These are phyloP conservation scores for Portunus trituberculatus DNA, from an alignment of 1,140 invertebrate species.

Conservation along the genomic window DNA sequence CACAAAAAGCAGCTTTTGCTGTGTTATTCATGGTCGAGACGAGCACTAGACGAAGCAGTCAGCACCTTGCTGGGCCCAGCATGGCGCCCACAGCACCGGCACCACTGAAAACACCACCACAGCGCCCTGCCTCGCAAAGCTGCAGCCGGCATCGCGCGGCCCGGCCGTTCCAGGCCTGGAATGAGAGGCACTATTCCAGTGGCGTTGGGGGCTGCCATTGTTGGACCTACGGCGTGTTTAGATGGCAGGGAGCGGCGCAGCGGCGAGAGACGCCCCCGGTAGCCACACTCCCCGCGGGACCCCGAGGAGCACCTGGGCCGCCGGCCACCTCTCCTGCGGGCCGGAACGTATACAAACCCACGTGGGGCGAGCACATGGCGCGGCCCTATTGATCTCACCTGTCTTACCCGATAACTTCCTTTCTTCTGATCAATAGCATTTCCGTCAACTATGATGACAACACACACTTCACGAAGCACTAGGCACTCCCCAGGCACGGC, in stretches of 20 bases:
- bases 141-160: slow-evolving; percentile 71
- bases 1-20: slow-evolving; percentile 33
- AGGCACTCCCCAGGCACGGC: neutral
- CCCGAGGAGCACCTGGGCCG: slow-evolving; percentile 37
- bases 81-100: neutral
- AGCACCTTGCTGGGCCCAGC: neutral
- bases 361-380: slow-evolving; percentile 78
- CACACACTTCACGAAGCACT: slow-evolving; percentile 44
- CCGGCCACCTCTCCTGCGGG: slow-evolving; percentile 58
- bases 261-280: slow-evolving; percentile 51
- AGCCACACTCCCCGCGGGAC: slow-evolving; percentile 27
- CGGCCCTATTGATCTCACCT: slow-evolving; percentile 78
- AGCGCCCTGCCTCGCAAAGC: neutral
- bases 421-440: slow-evolving; percentile 75
- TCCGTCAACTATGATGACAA: slow-evolving; percentile 56
- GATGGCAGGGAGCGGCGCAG: slow-evolving; percentile 67
- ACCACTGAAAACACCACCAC: neutral
- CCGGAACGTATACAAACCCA: slow-evolving; percentile 76
- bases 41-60: neutral
- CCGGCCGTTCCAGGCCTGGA: slow-evolving; percentile 76
- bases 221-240: slow-evolving; percentile 70
- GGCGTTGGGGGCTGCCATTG: slow-evolving; percentile 74
- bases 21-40: slow-evolving; percentile 8
- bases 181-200: slow-evolving; percentile 77
- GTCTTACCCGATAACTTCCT: slow-evolving; percentile 78